phyloP scores from a whole-genome alignment of 2,888 invertebrate genomes.

The Drosophila anceps region DNA sequence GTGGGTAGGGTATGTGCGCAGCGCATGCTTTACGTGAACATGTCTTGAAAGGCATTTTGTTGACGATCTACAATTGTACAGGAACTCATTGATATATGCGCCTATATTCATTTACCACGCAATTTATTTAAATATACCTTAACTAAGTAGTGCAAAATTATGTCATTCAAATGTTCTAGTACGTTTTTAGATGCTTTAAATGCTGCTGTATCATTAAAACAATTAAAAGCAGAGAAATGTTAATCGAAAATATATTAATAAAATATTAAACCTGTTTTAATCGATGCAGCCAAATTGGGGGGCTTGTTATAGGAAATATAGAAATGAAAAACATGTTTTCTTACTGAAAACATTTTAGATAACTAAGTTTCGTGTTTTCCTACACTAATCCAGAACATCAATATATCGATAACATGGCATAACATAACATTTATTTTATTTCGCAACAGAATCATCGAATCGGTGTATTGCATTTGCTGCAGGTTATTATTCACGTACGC shows the following conservation, averaged over 20 bases:
- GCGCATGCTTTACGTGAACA: slow-evolving; percentile 80
- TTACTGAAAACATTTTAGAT: slow-evolving; percentile 21
- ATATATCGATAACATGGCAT: slow-evolving; percentile 11
- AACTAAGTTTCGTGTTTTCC: slow-evolving; percentile 26
- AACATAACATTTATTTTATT: slow-evolving; percentile 12
- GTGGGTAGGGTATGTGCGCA: slow-evolving; percentile 83
- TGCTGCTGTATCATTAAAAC: slow-evolving; percentile 12
- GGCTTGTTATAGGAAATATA: background rate
- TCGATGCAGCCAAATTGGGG: background rate
- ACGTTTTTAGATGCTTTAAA: slow-evolving; percentile 23
- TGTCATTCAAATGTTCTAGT: slow-evolving; percentile 20
- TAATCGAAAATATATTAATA: slow-evolving; percentile 17
- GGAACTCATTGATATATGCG: slow-evolving; percentile 8
- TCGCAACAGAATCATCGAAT: slow-evolving; percentile 29
- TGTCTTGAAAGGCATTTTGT: slow-evolving; percentile 39
- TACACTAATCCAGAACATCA: slow-evolving; percentile 16
- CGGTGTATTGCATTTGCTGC: slow-evolving; percentile 17
- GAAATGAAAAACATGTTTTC: background rate
- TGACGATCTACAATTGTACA: slow-evolving; percentile 8
- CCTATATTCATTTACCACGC: slow-evolving; percentile 7
- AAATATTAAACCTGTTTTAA: slow-evolving; percentile 7
- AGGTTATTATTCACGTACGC: slow-evolving; percentile 9
- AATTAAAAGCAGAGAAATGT: slow-evolving; percentile 22
- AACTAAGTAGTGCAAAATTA: slow-evolving; percentile 38
- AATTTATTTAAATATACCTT: slow-evolving; percentile 28